These are phyloP conservation scores for Scolopax mira DNA, from an alignment of 2,113 vertebrate species.

Conservation along the genomic window DNA sequence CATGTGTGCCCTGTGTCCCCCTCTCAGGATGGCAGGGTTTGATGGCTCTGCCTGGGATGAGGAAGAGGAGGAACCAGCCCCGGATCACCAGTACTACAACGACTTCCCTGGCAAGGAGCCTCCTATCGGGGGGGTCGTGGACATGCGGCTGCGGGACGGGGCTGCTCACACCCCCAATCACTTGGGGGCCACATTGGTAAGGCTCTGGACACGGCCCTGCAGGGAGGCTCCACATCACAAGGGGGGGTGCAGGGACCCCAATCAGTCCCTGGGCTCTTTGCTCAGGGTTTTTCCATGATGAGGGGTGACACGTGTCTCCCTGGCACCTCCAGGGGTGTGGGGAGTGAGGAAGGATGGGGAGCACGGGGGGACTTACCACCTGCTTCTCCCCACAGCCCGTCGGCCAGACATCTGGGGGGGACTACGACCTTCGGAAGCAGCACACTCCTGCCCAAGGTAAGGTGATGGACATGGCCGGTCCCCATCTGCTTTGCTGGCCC, in stretches of 20 bases:
- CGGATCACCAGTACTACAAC: conserved; percentile 95
- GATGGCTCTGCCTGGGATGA: conserved; percentile 98
- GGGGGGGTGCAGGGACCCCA: fast-evolving
- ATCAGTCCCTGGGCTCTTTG: fast-evolving
- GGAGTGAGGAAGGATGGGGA: not conserved
- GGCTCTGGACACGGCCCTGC: fast-evolving
- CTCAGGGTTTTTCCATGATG: not conserved
- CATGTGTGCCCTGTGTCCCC: not conserved
- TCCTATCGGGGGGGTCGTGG: conserved; percentile 91
- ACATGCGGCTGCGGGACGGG: conserved; percentile 85
- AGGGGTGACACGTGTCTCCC: fast-evolving
- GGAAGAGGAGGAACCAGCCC: conserved; percentile 78
- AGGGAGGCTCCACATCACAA: not conserved
- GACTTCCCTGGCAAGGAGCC: conserved; percentile 97
- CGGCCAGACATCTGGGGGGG: conserved; percentile 58
- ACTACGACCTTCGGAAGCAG: conserved; percentile 68
- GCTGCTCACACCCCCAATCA: conserved; percentile 69
- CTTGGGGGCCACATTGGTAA: conserved; percentile 89
- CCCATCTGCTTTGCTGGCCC: fast-evolving
- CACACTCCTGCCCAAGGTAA: conserved; percentile 65
- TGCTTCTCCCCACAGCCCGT: conserved; percentile 61
- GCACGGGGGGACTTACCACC: not conserved
- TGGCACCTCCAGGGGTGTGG: fast-evolving
- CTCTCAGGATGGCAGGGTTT: conserved; percentile 91
- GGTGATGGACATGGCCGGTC: fast-evolving